Percentiles rank a stretch among this genome's conserved stretches.
These are phyloP conservation scores for Pseudococcus jackbeardsleyi DNA, from an alignment of 2,888 invertebrate species.

Conservation along the genomic window DNA sequence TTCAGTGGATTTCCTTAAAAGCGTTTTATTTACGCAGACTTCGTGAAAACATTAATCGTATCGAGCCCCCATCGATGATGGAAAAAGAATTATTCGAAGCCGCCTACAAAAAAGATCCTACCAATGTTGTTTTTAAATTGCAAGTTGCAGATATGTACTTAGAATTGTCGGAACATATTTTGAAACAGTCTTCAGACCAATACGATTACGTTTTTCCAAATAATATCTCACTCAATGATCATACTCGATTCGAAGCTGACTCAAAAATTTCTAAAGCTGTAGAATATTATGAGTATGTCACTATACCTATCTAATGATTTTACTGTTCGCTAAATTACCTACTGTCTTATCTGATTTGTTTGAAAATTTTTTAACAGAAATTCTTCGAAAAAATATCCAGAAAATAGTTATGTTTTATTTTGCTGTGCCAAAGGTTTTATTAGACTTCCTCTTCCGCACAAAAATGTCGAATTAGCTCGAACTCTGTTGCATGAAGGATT, in stretches of 20 bases:
- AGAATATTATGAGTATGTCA: background rate
- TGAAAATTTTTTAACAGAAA: background rate
- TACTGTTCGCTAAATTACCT: background rate
- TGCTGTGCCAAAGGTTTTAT: background rate
- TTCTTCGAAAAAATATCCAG: background rate
- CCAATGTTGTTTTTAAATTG: background rate
- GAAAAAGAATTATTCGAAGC: conserved; percentile 6
- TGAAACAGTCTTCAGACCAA: background rate
- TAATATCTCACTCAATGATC: background rate
- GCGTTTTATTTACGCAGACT: background rate
- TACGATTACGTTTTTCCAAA: background rate
- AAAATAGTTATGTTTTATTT: background rate
- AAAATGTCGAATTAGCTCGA: background rate
- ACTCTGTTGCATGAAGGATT: background rate
- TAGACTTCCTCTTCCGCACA: background rate
- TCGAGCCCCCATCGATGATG: background rate
- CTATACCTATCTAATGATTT: background rate
- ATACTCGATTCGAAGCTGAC: background rate
- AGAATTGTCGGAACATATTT: background rate
- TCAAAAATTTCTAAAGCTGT: background rate
- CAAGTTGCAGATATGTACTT: background rate
- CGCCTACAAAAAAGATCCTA: background rate
- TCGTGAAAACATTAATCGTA: background rate
- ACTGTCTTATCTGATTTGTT: background rate
- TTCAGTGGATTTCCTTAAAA: conserved; percentile 14